These are phyloP conservation scores for Melieria crassipennis DNA, from an alignment of 2,888 invertebrate genomes.

Conservation along the genomic window DNA sequence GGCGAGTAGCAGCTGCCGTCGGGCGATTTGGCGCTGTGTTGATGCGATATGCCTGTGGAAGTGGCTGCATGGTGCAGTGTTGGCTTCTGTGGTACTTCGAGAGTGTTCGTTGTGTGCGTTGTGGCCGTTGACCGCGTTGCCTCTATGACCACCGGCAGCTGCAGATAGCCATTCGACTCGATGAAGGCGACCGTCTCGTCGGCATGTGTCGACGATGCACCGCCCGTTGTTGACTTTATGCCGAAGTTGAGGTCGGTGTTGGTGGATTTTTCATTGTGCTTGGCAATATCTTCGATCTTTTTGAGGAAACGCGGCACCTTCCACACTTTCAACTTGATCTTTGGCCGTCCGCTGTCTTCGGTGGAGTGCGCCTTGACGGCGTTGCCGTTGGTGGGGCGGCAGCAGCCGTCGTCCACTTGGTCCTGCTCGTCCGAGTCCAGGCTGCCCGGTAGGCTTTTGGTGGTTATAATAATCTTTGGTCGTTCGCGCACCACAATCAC, in stretches of 20 bases:
- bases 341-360: conserved; percentile 67
- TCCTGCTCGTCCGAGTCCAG: conserved; percentile 81
- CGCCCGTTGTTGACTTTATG: conserved; percentile 42
- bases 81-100: conserved; percentile 65
- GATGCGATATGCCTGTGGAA: conserved; percentile 47
- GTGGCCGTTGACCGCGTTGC: conserved; percentile 62
- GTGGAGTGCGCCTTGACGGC: conserved; percentile 50
- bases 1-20: conserved; percentile 66
- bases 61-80: conserved; percentile 54
- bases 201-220: conserved; percentile 30
- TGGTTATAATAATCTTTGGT: conserved; percentile 68
- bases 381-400: conserved; percentile 48
- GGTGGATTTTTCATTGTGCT: conserved; percentile 45
- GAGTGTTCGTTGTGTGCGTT: conserved; percentile 53
- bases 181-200: conserved; percentile 56
- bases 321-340: conserved; percentile 70
- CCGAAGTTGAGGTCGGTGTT: conserved; percentile 29
- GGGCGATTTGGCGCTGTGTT: conserved; percentile 47
- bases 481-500: conserved; percentile 57
- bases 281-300: conserved; percentile 68
- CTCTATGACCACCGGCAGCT: conserved; percentile 75
- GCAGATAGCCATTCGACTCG: conserved; percentile 70
- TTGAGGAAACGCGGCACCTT: conserved; percentile 76
- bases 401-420: conserved; percentile 62
- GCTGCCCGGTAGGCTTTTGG: conserved; percentile 85